Base-by-base conservation (phyloP, 2,797 vertebrate genomes). In the Threskiornis aethiopicus region DNA sequence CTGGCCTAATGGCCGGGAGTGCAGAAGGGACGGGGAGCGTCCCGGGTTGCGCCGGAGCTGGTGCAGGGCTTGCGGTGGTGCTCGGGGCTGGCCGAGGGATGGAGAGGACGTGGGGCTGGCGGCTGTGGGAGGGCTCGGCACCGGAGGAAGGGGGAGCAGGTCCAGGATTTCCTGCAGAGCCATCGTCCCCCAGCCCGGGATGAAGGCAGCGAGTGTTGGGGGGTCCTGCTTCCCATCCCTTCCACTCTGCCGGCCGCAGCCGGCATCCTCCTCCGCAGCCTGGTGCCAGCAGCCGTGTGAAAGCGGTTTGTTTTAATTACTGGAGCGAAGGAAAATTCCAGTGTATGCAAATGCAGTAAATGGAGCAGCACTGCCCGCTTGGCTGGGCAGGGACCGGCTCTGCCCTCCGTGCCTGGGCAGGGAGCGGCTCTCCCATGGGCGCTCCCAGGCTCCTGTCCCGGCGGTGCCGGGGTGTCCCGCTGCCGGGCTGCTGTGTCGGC, bases 401-500 rank as follows among this genome's bases (percentile, higher is more conserved):
- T 84, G 59, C 59, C 59, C 59, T 29, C 59, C 6, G 5, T 5
- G 26, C 59, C 77, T n/a, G 83, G 83, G 89, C 89, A 73, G 59
- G 42, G 67, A 16, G 7, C 2, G 6, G 49, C 16, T 64, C 55
- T 86, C 16, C 73, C 52, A 7, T 10, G 19, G 20, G 67, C 1
- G 35, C 76, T 69, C 21, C 84, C 39, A 25, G 75, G 41, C 47
- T 52, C 35, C 89, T 0, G 0, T 52, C 70, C 84, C 1, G 1
- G 46, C 82, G 19, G 47, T 51, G 78, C 65, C 2, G 6, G 92
- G 51, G 2, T 54, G 52, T 81, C 42, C 90, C 0, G 0, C 58
- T 59, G 84, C 67, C 0, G 0, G 41, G 67, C 33, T 3, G 5
- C 25, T 1, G 0, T 0, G 0, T 7, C 0, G 0, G 26, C 47